These are phyloP conservation scores for Sclerurus mexicanus DNA, from an alignment of 2,113 vertebrate species.

Conservation along the genomic window DNA sequence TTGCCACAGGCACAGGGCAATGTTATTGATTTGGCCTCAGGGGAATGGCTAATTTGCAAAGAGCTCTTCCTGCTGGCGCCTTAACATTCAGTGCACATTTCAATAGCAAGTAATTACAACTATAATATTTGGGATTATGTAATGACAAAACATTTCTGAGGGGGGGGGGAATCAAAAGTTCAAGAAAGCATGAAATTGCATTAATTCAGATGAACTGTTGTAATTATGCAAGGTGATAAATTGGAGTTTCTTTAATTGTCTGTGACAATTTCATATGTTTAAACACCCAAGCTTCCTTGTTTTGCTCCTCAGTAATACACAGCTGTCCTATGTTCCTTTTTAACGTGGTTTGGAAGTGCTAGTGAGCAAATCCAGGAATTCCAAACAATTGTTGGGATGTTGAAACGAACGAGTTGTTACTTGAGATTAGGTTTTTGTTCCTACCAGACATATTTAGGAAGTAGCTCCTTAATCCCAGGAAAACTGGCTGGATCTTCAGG, in stretches of 20 bases:
- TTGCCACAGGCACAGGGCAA: background rate
- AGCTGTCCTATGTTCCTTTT: background rate
- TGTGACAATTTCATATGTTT: background rate
- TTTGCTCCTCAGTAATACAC: background rate
- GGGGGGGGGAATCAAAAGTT: slow-evolving; percentile 11
- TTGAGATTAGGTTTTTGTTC: background rate
- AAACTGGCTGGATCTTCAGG: background rate
- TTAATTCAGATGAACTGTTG: slow-evolving; percentile 48
- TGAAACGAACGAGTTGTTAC: background rate
- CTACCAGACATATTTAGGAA: background rate
- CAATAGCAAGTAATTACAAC: slow-evolving; percentile 21
- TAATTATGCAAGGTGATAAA: slow-evolving; percentile 47
- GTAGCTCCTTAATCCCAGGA: background rate
- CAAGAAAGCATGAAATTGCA: slow-evolving; percentile 61
- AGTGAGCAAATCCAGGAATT: background rate
- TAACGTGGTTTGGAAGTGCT: background rate
- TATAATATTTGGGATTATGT: slow-evolving; percentile 31
- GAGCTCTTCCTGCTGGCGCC: background rate
- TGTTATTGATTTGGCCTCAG: background rate
- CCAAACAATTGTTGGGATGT: rapidly evolving
- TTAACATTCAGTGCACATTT: slow-evolving; percentile 15
- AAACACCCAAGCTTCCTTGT: background rate
- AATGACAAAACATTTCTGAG: slow-evolving; percentile 37
- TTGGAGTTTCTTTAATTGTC: slow-evolving; percentile 39
- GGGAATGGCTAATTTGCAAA: background rate